Percentiles rank a stretch among this genome's conserved stretches.
phyloP scores from a whole-genome alignment of 1,140 invertebrate species.

The Holcopasites calliopsidis region DNA sequence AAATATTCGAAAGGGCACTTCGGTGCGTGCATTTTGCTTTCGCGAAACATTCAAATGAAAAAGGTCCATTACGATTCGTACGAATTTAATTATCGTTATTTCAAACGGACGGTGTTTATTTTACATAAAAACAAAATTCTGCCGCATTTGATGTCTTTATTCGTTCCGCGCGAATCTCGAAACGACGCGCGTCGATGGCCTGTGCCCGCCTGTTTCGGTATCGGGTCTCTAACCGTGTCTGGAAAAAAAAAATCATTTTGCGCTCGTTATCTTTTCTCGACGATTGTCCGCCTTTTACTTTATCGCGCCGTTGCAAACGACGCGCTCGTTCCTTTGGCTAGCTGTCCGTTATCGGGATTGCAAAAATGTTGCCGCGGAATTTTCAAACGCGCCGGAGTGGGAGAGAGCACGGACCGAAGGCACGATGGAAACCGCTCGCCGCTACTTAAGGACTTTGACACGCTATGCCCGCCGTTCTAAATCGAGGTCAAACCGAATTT shows the following conservation, averaged over 20 bases:
- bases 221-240: no score
- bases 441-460: conserved; percentile 70
- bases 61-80: conserved; percentile 60
- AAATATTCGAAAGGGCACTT: conserved; percentile 65
- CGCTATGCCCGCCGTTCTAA: conserved; percentile 69
- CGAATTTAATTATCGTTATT: conserved; percentile 61
- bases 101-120: conserved; percentile 58
- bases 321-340: no score
- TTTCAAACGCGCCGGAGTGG: background rate
- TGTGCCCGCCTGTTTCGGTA: no score
- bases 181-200: background rate
- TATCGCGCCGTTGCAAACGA: no score
- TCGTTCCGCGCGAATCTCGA: conserved; percentile 15
- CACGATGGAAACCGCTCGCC: conserved; percentile 46
- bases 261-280: conserved; percentile 31
- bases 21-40: conserved; percentile 55
- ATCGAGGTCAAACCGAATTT: conserved; percentile 80
- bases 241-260: conserved; percentile 23
- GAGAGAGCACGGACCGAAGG: background rate
- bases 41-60: conserved; percentile 62
- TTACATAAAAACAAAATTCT: conserved; percentile 46
- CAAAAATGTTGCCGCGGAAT: background rate
- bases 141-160: conserved; percentile 48
- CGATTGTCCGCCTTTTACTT: background rate
- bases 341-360: background rate